A percentile compares a stretch with the other conserved stretches of the same genome.
Conservation (phyloP, 2,797 vertebrate species). For the Sparus aurata region DNA sequence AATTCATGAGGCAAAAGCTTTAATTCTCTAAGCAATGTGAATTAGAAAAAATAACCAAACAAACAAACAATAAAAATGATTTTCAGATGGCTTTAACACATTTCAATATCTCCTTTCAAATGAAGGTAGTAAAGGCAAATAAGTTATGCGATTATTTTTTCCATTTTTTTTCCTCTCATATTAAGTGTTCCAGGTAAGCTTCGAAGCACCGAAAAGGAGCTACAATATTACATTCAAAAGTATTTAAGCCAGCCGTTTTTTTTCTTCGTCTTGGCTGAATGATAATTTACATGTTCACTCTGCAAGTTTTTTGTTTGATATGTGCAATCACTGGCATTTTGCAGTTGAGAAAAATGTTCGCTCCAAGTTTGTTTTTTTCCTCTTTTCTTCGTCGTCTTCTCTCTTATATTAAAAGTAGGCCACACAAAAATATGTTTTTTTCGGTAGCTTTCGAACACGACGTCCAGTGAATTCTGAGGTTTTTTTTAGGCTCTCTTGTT, state of each 20-base stretch:
- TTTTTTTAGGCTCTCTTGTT: constrained; percentile 60
- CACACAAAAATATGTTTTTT: constrained; percentile 68
- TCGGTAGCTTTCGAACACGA: constrained; percentile 57
- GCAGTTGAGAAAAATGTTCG: constrained; percentile 47
- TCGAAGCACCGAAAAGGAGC: constrained; percentile 78
- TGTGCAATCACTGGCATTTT: constrained; percentile 77
- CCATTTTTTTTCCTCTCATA: constrained; percentile 40
- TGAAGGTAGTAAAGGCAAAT: constrained; percentile 76
- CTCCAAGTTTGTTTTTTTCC: constrained; percentile 20
- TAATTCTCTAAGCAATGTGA: constrained; percentile 24
- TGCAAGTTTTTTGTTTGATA: constrained; percentile 73
- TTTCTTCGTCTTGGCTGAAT: constrained; percentile 57
- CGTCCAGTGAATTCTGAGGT: constrained; percentile 69
- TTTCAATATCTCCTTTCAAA: constrained; percentile 59
- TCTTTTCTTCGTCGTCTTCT: background rate
- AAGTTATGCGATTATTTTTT: constrained; percentile 62
- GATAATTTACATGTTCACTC: constrained; percentile 78
- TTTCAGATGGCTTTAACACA: constrained; percentile 70
- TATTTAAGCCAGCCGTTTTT: constrained; percentile 69
- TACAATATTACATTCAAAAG: constrained; percentile 83
- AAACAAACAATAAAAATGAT: constrained; percentile 52
- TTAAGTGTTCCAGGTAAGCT: constrained; percentile 65
- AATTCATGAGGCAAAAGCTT: constrained; percentile 46
- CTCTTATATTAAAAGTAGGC: constrained; percentile 68
- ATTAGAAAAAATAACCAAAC: constrained; percentile 65